Evolutionary conservation across 2,888 invertebrate species (phyloP), one percentile per base, ranked within the genome.

Genomic region (Scaptomyza parva): DNA sequence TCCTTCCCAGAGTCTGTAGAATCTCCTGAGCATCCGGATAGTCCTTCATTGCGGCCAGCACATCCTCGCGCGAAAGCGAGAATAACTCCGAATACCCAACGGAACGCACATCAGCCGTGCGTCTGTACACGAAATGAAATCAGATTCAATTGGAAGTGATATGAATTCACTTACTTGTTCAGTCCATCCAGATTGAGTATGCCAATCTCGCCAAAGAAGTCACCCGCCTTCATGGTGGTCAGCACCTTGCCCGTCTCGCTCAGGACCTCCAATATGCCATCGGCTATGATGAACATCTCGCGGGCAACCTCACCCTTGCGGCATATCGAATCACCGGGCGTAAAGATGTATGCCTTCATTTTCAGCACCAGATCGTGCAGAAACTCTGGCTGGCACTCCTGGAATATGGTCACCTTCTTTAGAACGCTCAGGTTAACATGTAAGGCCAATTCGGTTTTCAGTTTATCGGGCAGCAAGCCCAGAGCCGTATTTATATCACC

Each of bases 211-310:
- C 98, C 98, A 88, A 99, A 99, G 93, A 99, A 99, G 91, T 98
- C 98, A 0, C 98, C 98, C 1, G 98, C 97, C 89, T 97, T 97
- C 98, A 99, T 98, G 24, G 97, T 97, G 0, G 98, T 98, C 39
- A 98, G 92, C 3, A 99, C 97, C 84, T 96, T 94, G 0, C 98
- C 98, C 9, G 96, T 96, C 90, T 98, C 98, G 88, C 98, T 98
- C 91, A 98, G 95, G 12, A 98, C 98, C 92, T 98, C 98, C 58
- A 98, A 93, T 84, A 98, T 97, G 8, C 98, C 99, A 91, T 98
- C 98, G 4, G 98, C 98, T 89, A 99, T 98, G 85, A 99, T 99
- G 90, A 98, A 99, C 98, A 99, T 99, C 92, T 99, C 98, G 71
- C 98, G 93, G 0, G 98, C 98, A 18, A 97, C 97, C 92, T 97